Base-by-base conservation (phyloP, 1,140 invertebrate species). In the Mactra quadrangularis region DNA sequence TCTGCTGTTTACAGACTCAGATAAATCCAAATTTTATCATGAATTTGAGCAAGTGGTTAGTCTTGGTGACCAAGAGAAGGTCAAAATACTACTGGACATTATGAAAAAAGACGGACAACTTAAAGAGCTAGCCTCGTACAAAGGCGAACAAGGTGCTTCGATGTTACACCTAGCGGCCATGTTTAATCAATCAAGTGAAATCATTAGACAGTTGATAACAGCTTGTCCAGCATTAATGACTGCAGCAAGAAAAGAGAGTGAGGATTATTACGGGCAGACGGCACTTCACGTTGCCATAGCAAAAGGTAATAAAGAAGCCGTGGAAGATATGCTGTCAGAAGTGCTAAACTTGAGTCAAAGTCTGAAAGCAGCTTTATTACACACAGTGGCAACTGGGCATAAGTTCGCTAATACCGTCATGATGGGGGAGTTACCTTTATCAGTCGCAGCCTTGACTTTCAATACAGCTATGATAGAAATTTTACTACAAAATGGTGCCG, bases 351-450 rank as follows among this genome's bases (percentile, higher is more conserved):
- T 60, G 33, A 55, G 52, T 50, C 53, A 79, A 50, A 50, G 62
- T 52, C 55, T 74, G 3, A 55, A 47, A 22, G 71, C 50, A 33
- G 57, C 55, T n/a, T 33, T 83, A 3, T 78, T 85, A 19, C 62
- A 70, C 29, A 57, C 47, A 29, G 27, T 57, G 33, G 87, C 87
- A 15, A 84, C 85, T 2, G 87, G 85, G 0, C 35, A 64, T 25
- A 75, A 82, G 22, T 87, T 87, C 60, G 41, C 45, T 47, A 82
- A 86, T 74, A 87, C 87, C 19, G 82, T 87, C 11, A 86, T 87
- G 87, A 87, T 87, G 87, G 87, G 87, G 33, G 87, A 87, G 64
- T 76, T 87, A 13, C 85, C 87, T 50, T 78, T 87, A 53, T 83
- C 81, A 41, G 84, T 87, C 1, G 85, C 87, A 55, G 87, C 85